phyloP scores from a whole-genome alignment of 1,140 invertebrate species.

The Copidosoma floridanum region DNA sequence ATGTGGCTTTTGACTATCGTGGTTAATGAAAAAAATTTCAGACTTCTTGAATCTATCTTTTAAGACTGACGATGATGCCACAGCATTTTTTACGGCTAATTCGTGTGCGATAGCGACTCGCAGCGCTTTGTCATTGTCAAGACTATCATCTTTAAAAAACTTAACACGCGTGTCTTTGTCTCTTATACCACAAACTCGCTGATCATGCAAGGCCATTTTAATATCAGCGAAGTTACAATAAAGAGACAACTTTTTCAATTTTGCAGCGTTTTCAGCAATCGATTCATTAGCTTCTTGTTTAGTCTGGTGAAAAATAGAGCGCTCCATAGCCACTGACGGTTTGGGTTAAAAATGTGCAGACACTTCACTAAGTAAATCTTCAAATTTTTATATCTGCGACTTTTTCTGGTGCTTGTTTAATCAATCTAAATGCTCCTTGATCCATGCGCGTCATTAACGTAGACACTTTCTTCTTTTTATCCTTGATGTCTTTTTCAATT shows the following conservation, averaged over 20 bases:
- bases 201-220: slow-evolving; percentile 5
- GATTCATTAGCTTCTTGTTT: slow-evolving; percentile 31
- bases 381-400: too few relatives aligned
- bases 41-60: neutral
- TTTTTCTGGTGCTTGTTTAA: too few relatives aligned
- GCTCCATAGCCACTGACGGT: too few relatives aligned
- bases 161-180: slow-evolving; percentile 8
- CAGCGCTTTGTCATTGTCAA: slow-evolving; percentile 3
- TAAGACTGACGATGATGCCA: neutral
- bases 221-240: slow-evolving; percentile 28
- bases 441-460: too few relatives aligned
- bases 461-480: too few relatives aligned
- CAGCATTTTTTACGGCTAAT: slow-evolving; percentile 22
- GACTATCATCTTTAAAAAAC: slow-evolving; percentile 13
- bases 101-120: slow-evolving; percentile 16
- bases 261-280: slow-evolving; percentile 34
- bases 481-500: too few relatives aligned
- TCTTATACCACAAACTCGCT: slow-evolving; percentile 18
- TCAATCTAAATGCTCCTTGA: too few relatives aligned
- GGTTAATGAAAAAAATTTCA: neutral
- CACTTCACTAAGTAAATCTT: too few relatives aligned
- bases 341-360: neutral
- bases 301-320: too few relatives aligned
- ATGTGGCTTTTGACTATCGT: too few relatives aligned
- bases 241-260: slow-evolving; percentile 34